Percentiles rank a stretch among this genome's conserved stretches.
Evolutionary conservation across 2,888 invertebrate species (phyloP).

Genomic region (Melikaiella ostensackeni): DNA sequence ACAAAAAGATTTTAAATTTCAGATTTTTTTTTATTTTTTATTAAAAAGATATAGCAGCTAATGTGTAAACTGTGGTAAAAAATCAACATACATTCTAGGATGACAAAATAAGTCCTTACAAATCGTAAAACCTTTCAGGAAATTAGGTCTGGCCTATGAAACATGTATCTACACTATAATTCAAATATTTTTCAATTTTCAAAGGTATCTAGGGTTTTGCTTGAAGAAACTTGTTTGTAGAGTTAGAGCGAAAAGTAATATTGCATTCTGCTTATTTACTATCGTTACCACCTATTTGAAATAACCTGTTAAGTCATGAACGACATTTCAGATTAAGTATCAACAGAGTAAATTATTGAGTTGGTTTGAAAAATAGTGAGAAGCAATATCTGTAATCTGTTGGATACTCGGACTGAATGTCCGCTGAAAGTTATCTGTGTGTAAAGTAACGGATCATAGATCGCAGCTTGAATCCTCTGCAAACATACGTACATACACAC

Average conservation of each 20-base stretch:
- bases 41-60: too few relatives aligned
- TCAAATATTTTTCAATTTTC: background rate
- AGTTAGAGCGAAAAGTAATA: conserved; percentile 7
- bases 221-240: background rate
- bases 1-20: too few relatives aligned
- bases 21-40: too few relatives aligned
- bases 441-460: background rate
- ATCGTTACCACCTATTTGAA: background rate
- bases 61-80: too few relatives aligned
- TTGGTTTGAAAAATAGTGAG: background rate
- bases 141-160: background rate
- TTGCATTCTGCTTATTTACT: background rate
- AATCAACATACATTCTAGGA: too few relatives aligned
- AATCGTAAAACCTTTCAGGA: too few relatives aligned
- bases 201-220: background rate
- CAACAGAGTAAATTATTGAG: conserved; percentile 8
- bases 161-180: background rate
- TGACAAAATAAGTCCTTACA: too few relatives aligned
- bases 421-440: background rate
- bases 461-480: background rate
- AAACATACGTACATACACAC: too few relatives aligned
- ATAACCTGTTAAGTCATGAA: background rate
- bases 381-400: background rate
- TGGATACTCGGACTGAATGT: background rate
- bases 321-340: background rate